These are phyloP conservation scores for Ptychadena robeensis DNA, from an alignment of 2,797 vertebrate species.

Conservation along the genomic window DNA sequence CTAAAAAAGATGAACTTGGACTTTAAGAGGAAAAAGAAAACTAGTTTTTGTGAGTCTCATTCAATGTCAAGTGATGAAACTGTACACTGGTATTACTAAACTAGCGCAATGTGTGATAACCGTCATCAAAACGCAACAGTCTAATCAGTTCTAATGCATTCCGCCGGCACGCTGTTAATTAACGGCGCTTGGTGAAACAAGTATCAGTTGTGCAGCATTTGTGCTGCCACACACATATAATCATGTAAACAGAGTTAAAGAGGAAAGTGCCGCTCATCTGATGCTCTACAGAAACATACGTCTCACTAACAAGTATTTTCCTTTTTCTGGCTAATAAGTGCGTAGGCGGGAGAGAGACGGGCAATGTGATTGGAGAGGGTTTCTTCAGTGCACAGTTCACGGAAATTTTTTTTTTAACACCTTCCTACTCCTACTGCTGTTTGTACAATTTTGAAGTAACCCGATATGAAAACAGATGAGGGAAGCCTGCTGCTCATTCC, in stretches of 20 bases:
- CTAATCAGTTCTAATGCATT: constrained; percentile 35
- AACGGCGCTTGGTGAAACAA: constrained; percentile 23
- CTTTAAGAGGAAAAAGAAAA: neutral
- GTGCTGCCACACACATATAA: constrained; percentile 47
- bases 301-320: constrained; percentile 48
- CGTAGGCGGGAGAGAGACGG: constrained; percentile 25
- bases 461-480: neutral
- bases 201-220: constrained; percentile 6
- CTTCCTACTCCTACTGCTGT: neutral
- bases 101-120: neutral
- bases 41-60: neutral
- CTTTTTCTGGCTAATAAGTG: constrained; percentile 50
- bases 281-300: constrained; percentile 19
- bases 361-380: constrained; percentile 1
- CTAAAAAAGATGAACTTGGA: neutral
- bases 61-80: neutral
- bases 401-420: neutral
- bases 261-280: constrained; percentile 35
- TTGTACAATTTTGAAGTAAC: neutral
- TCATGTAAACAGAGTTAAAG: constrained; percentile 59
- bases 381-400: constrained; percentile 14
- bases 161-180: constrained; percentile 40
- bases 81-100: neutral
- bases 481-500: neutral
- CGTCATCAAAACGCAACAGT: neutral